These are phyloP conservation scores for Chloroceryle amazona DNA, from an alignment of 2,797 vertebrate species.

Conservation along the genomic window DNA sequence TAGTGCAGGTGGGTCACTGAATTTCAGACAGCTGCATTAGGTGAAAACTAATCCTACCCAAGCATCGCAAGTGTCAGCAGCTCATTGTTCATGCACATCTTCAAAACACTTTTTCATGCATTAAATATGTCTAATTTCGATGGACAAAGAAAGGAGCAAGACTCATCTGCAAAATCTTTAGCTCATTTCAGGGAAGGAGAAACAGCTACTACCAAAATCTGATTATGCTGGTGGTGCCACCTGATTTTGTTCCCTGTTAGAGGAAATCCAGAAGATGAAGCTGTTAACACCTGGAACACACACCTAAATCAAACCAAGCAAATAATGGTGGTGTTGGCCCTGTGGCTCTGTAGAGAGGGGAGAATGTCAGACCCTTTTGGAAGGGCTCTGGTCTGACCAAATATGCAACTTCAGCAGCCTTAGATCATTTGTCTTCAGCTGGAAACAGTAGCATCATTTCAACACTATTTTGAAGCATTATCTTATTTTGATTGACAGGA, in stretches of 20 bases:
- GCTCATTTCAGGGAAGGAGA: neutral
- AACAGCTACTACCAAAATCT: neutral
- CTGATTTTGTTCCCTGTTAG: neutral
- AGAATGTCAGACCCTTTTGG: neutral
- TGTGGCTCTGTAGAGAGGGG: neutral
- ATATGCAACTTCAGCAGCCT: neutral
- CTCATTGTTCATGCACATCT: neutral
- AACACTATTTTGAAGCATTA: neutral
- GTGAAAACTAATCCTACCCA: neutral
- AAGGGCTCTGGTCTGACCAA: neutral
- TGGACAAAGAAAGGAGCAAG: neutral
- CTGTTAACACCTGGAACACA: neutral
- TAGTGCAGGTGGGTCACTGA: neutral
- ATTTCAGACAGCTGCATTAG: neutral
- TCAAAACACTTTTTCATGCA: neutral
- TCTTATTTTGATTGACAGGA: neutral
- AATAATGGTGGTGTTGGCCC: neutral
- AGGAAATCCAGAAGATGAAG: neutral
- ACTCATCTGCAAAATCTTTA: neutral
- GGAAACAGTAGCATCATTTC: neutral
- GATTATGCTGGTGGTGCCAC: neutral
- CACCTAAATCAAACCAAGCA: neutral
- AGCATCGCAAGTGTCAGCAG: neutral
- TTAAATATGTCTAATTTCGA: neutral
- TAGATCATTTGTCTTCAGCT: neutral